These are phyloP conservation scores for Plusia festucae DNA, from an alignment of 2,888 invertebrate genomes.

Conservation along the genomic window DNA sequence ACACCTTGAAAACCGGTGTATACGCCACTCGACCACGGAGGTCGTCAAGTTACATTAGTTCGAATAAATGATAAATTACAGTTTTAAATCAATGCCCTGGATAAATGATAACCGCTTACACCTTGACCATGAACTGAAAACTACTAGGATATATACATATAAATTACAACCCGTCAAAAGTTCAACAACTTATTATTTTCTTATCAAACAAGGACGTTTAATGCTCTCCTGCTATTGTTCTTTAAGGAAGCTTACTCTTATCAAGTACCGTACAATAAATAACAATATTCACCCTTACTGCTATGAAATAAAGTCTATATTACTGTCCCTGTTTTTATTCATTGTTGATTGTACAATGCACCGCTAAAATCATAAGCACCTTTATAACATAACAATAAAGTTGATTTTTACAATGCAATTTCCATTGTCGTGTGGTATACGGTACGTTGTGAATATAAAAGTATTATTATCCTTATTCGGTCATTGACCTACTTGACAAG, in stretches of 20 bases:
- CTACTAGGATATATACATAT: constrained; percentile 11
- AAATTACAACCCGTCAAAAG: constrained; percentile 28
- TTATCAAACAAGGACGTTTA: constrained; percentile 7
- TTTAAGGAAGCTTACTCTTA: neutral
- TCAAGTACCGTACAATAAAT: no score
- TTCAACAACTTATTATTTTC: constrained; percentile 15
- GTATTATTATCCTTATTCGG: constrained; percentile 3
- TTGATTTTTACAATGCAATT: neutral
- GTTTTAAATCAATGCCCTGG: constrained; percentile 18
- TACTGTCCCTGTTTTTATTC: neutral
- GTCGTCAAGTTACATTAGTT: no score
- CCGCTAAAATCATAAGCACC: neutral
- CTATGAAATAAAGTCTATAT: neutral
- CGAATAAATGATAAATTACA: neutral
- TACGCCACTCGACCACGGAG: no score
- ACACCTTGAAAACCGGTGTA: no score
- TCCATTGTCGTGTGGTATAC: neutral
- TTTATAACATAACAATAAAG: neutral
- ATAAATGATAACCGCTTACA: constrained; percentile 12
- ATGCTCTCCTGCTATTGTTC: neutral
- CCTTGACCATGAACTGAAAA: constrained; percentile 39
- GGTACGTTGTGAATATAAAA: neutral
- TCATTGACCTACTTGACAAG: neutral
- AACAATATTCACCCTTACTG: neutral
- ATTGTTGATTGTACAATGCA: neutral